Base-by-base conservation (phyloP, 1,140 invertebrate genomes). In the Muscidifurax raptorellus region DNA sequence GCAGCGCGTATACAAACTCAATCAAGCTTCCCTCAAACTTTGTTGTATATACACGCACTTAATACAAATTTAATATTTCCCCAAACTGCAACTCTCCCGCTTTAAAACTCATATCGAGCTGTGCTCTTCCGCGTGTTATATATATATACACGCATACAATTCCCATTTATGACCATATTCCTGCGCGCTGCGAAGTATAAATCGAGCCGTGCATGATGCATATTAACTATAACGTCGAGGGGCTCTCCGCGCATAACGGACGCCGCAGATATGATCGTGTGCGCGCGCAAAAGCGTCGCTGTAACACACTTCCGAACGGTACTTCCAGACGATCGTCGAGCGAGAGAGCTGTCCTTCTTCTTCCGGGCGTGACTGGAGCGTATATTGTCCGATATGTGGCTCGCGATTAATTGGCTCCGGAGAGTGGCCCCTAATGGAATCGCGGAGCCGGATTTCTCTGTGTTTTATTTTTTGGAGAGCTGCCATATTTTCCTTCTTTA, bases 161-260 rank as follows among this genome's bases (percentile, higher is more conserved):
- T n/a, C n/a, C 52, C 52, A 59, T 59, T 52, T 59, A 59, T n/a
- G 52, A 18, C 5, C 18, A 59, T 22, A 59, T 59, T 59, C 6
- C 52, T n/a, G 22, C 12, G n/a, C n/a, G n/a, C n/a, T n/a, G n/a
- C 36, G 4, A 75, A 47, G 72, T 75, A 52, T 52, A 75, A 75
- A 75, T 75, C 40, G n/a, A 75, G 30, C 72, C 72, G 40, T 25
- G 36, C 36, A 75, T 47, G 72, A 75, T 47, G 72, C 32, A 47
- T 28, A 75, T 47, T 75, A 75, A 75, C 72, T 75, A n/a, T n/a
- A 75, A 75, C 18, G 22, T 44, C 9, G 22, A 59, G 9, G 10
- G 75, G 22, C 40, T 40, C 36, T 40, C 30, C 28, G 75, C 47
- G n/a, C 47, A 27, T 27, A 59, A 77, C 75, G 27, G 44, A 22